phyloP scores from a whole-genome alignment of 2,888 invertebrate genomes.

The Agrotis ipsilon region DNA sequence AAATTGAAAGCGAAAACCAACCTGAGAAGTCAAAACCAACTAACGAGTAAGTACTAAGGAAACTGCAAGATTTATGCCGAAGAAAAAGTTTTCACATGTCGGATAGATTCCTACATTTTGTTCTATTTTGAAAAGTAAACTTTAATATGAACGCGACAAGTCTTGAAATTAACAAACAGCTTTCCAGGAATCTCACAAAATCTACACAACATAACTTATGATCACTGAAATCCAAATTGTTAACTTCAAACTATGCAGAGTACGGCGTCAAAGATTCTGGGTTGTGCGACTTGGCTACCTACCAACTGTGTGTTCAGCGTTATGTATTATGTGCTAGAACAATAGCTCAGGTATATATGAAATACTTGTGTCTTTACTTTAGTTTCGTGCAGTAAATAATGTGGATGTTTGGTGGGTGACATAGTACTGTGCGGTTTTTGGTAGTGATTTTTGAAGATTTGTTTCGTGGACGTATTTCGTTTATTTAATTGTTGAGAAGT shows the following conservation, averaged over 20 bases:
- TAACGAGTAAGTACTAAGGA: no score
- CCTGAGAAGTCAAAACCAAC: no score
- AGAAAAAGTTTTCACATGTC: no score
- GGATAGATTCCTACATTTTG: no score
- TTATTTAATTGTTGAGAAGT: no score
- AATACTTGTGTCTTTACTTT: constrained; percentile 44
- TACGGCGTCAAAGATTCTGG: constrained; percentile 39
- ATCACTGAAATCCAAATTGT: constrained; percentile 30
- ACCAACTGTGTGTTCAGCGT: constrained; percentile 55
- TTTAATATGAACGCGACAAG: no score
- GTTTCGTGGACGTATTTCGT: no score
- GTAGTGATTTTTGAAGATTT: not conserved
- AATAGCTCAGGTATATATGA: constrained; percentile 51
- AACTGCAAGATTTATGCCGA: no score
- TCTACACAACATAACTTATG: constrained; percentile 13
- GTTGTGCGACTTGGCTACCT: constrained; percentile 44
- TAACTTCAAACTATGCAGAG: constrained; percentile 35
- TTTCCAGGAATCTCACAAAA: constrained; percentile 3
- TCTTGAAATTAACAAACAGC: not conserved
- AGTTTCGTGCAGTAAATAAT: constrained; percentile 30
- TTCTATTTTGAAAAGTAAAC: no score
- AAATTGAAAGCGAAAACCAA: no score
- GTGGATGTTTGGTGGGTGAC: not conserved
- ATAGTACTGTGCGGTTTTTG: not conserved
- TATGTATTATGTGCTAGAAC: constrained; percentile 38